Evolutionary conservation across 2,888 invertebrate species (phyloP).

Genomic region (Trachelus iudaicus): DNA sequence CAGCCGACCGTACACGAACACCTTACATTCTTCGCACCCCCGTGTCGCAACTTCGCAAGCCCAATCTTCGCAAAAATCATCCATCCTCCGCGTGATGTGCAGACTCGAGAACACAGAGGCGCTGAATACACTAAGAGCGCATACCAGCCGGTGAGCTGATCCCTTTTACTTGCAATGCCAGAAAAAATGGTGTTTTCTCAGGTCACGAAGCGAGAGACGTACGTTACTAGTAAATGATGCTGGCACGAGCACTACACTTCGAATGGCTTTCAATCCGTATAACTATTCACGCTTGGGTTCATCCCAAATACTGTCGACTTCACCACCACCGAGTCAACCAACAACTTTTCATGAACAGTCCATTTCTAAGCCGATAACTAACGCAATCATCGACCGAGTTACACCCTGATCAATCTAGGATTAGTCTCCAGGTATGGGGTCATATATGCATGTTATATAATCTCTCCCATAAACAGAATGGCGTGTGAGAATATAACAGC

Average conservation of each 20-base stretch:
- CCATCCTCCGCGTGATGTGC: constrained; percentile 28
- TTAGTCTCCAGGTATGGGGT: constrained; percentile 34
- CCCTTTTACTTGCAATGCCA: constrained; percentile 33
- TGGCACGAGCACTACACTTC: neutral
- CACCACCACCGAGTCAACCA: neutral
- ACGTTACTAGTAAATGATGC: neutral
- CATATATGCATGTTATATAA: neutral
- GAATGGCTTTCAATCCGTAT: neutral
- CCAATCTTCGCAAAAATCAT: constrained; percentile 30
- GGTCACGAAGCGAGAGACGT: constrained; percentile 27
- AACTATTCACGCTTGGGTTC: constrained; percentile 14
- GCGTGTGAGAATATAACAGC: neutral
- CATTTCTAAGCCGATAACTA: neutral
- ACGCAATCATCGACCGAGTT: constrained; percentile 6
- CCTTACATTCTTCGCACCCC: constrained; percentile 39
- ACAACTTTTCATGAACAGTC: constrained; percentile 7
- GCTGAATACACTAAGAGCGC: constrained; percentile 28
- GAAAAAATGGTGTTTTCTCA: constrained; percentile 37
- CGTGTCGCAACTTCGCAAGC: constrained; percentile 31
- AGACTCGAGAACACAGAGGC: constrained; percentile 24
- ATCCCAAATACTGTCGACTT: constrained; percentile 8
- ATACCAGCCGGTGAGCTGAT: constrained; percentile 39
- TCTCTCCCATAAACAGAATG: neutral
- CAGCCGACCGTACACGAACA: constrained; percentile 27
- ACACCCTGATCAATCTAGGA: constrained; percentile 25